Evolutionary conservation across 2,797 vertebrate species (phyloP).

Genomic region (Coregonus suidteri): DNA sequence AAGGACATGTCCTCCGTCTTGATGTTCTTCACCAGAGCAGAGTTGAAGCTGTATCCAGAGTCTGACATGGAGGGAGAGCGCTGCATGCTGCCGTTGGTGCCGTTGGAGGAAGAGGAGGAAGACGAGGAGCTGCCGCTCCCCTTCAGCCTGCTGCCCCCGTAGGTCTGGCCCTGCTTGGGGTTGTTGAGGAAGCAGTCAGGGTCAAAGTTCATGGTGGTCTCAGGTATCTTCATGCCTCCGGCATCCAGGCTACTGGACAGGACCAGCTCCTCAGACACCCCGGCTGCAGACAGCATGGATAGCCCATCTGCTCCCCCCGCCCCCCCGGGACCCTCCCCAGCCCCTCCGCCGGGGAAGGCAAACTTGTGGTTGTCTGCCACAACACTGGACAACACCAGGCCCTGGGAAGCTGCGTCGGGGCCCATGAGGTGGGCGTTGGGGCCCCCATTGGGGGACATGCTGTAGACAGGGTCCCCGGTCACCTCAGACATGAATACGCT

Average conservation of each 20-base stretch:
- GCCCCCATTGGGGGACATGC: constrained; percentile 93
- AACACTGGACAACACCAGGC: constrained; percentile 87
- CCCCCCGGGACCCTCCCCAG: constrained; percentile 55
- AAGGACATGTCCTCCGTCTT: constrained; percentile 98
- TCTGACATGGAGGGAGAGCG: constrained; percentile 77
- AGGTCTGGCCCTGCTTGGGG: constrained; percentile 99
- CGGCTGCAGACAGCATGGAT: constrained; percentile 84
- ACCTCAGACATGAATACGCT: constrained; percentile 99
- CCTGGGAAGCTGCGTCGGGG: constrained; percentile 87
- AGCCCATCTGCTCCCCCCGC: constrained; percentile 83
- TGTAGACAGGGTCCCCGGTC: constrained; percentile 92
- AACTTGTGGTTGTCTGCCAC: constrained; percentile 96
- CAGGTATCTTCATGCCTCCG: constrained; percentile 89
- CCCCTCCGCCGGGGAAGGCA: constrained; percentile 85
- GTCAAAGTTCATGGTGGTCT: constrained; percentile 98
- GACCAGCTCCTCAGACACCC: constrained; percentile 94
- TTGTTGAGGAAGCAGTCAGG: constrained; percentile 99
- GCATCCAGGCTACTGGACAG: constrained; percentile 93
- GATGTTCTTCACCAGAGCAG: constrained; percentile 90
- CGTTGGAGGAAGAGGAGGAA: constrained; percentile 77
- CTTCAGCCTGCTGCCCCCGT: constrained; percentile 93
- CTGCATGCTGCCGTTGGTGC: constrained; percentile 69
- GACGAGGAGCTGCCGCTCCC: constrained; percentile 82
- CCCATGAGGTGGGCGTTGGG: constrained; percentile 94
- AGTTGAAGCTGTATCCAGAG: constrained; percentile 79